These are phyloP conservation scores for Chaenodraco wilsoni DNA, from an alignment of 2,797 vertebrate species.

Conservation along the genomic window DNA sequence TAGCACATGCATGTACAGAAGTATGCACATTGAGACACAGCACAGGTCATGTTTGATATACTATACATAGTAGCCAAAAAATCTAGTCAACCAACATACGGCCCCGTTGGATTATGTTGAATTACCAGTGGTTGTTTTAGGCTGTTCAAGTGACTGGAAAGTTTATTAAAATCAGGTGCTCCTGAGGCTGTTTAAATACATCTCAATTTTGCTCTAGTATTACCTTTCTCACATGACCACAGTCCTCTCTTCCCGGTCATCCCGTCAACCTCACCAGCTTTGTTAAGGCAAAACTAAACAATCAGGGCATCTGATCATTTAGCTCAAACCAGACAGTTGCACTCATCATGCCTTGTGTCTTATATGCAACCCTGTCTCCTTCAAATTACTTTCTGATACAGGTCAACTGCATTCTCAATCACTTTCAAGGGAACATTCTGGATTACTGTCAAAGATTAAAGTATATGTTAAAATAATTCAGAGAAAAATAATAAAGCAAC, in stretches of 20 bases:
- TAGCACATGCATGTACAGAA: no score
- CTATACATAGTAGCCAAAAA: neutral
- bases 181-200: slow-evolving; percentile 18
- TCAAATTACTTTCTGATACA: no score
- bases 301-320: slow-evolving; percentile 33
- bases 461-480: no score
- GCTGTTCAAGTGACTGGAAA: slow-evolving; percentile 29
- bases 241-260: neutral
- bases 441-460: no score
- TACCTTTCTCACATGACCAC: slow-evolving; percentile 4
- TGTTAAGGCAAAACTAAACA: slow-evolving; percentile 72
- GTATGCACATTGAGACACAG: no score
- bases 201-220: slow-evolving; percentile 1
- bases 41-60: neutral
- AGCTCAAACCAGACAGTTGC: slow-evolving; percentile 11
- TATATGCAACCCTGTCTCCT: neutral
- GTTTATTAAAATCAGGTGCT: slow-evolving; percentile 15
- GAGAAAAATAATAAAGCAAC: no score
- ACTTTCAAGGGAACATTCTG: no score
- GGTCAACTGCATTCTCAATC: no score
- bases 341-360: slow-evolving; percentile 16
- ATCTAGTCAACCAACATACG: slow-evolving; percentile 2
- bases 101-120: slow-evolving; percentile 4
- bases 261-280: slow-evolving; percentile 50
- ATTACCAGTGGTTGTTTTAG: slow-evolving; percentile 6